A percentile compares a stretch with the other conserved stretches of the same genome.
Conservation (phyloP, 2,797 vertebrate genomes). For the Eospalax fontanierii region DNA sequence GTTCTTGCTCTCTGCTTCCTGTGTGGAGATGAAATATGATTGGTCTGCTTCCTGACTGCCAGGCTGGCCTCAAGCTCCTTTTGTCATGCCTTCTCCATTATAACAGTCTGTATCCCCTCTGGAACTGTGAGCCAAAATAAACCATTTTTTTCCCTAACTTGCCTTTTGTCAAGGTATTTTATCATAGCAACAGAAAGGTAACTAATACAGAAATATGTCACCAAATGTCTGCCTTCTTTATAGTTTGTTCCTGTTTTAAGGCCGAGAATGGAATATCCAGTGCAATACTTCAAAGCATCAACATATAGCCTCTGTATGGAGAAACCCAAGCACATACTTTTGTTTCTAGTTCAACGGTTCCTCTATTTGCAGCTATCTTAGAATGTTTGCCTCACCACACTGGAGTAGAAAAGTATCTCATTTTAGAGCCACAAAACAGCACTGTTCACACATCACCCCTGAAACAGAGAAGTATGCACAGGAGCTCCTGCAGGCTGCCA, state of each 20-base stretch:
- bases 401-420: slow-evolving; percentile 65
- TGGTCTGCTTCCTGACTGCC: neutral
- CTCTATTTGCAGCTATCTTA: slow-evolving; percentile 58
- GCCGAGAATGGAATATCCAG: neutral
- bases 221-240: slow-evolving; percentile 2
- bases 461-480: neutral
- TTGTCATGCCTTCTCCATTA: neutral
- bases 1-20: neutral
- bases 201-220: neutral
- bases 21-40: neutral
- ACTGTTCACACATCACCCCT: neutral
- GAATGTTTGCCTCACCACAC: slow-evolving; percentile 36
- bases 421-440: neutral
- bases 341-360: neutral
- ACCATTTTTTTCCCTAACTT: neutral
- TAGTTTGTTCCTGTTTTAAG: neutral
- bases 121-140: too few relatives aligned
- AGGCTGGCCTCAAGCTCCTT: neutral
- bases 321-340: slow-evolving; percentile 10
- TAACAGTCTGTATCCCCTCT: too few relatives aligned
- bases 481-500: neutral
- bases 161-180: neutral
- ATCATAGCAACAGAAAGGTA: neutral
- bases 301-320: neutral
- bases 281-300: neutral